These are phyloP conservation scores for Malacoctenus gilli DNA, from an alignment of 2,797 vertebrate genomes.

Conservation along the genomic window DNA sequence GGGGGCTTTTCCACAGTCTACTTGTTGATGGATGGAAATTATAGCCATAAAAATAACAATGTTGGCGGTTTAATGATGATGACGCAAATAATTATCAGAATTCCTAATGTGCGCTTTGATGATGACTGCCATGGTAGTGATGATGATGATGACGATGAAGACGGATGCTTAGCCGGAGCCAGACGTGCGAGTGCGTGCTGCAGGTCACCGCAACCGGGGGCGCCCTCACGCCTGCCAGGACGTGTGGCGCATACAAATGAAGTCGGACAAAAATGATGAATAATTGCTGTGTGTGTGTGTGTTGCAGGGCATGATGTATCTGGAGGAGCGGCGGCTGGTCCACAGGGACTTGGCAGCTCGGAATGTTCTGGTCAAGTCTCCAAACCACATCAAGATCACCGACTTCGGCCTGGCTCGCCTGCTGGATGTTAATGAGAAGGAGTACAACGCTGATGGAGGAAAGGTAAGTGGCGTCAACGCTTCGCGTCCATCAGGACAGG, in stretches of 20 bases:
- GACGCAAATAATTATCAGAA: slow-evolving; percentile 56
- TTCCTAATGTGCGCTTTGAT: slow-evolving; percentile 42
- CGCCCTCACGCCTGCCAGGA: slow-evolving; percentile 5
- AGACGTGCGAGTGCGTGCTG: slow-evolving; percentile 12
- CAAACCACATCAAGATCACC: slow-evolving; percentile 99
- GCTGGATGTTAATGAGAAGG: slow-evolving; percentile 96
- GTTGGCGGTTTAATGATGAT: slow-evolving; percentile 60
- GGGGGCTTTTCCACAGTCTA: slow-evolving; percentile 44
- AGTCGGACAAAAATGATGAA: not conserved
- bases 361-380: slow-evolving; percentile 96
- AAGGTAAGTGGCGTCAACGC: slow-evolving; percentile 81
- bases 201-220: not conserved
- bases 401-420: slow-evolving; percentile 96
- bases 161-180: slow-evolving; percentile 30
- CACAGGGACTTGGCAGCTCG: slow-evolving; percentile 96
- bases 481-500: too few relatives aligned
- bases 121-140: slow-evolving; percentile 39
- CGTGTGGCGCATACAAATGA: slow-evolving; percentile 2
- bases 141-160: slow-evolving; percentile 54
- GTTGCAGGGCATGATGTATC: slow-evolving; percentile 97
- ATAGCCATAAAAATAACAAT: slow-evolving; percentile 62
- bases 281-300: not conserved
- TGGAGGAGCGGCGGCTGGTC: slow-evolving; percentile 94
- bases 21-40: slow-evolving; percentile 58
- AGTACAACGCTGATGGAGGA: slow-evolving; percentile 97